Base-by-base conservation (phyloP, 2,888 invertebrate genomes). In the Mythimna lalbum region DNA sequence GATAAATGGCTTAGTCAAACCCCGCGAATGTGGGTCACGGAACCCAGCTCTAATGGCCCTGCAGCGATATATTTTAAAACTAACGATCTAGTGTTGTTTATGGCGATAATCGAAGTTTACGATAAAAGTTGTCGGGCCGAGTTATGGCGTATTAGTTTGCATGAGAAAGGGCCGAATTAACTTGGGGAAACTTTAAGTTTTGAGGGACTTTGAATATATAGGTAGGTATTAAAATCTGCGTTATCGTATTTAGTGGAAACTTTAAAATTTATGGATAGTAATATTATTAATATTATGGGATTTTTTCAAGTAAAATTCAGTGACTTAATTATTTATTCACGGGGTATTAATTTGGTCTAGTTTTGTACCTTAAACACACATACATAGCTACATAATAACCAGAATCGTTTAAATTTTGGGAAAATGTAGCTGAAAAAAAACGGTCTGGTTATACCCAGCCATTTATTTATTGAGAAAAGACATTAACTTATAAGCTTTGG, bases 1-100 rank as follows among this genome's bases (percentile, higher is more conserved):
- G 93, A 94, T 92, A 89, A 91, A 93, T 93, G 88, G 65, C 76
- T 72, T 80, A 82, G 86, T 82, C 86, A 82, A 81, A 82, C 72
- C 73, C 64, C 81, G 73, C 57, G 69, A 74, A 82, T 82, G 78
- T 84, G 62, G 84, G 86, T 82, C 78, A 84, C 62, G 72, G 63
- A 69, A 60, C 70, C 70, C 63, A 56, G 55, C 52, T 65, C 62
- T 77, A 80, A 86, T 82, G 74, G 76, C 73, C 64, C 49, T 61
- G 73, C 71, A 69, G 69, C 80, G 43, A 82, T 86, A 73, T 78
- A 80, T 80, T 84, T 85, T 78, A 69, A 85, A 84, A 85, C 80
- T 80, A 81, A 81, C 67, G 80, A 39, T 47, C 83, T 62, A 69
- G 56, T 63, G 21, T 65, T 83, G 67, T 82, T 81, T 83, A 72